These are phyloP conservation scores for Acrocephalus arundinaceus DNA, from an alignment of 2,113 vertebrate species.

Conservation along the genomic window DNA sequence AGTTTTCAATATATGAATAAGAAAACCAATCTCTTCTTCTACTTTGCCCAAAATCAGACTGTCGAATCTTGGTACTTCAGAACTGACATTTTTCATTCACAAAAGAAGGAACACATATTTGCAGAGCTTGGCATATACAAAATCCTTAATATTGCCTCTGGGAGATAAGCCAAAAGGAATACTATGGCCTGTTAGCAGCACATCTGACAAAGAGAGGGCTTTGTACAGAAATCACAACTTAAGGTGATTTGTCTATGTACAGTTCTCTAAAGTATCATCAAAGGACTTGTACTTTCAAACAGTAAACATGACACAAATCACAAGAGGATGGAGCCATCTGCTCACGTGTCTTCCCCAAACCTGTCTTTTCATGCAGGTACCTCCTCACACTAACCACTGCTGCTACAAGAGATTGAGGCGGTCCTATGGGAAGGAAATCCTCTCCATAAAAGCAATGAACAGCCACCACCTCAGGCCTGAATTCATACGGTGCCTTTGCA, in stretches of 20 bases:
- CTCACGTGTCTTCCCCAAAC: neutral
- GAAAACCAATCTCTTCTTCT: neutral
- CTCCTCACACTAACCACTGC: neutral
- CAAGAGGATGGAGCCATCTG: neutral
- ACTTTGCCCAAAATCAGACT: neutral
- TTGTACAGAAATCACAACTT: neutral
- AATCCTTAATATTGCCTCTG: neutral
- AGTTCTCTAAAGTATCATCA: neutral
- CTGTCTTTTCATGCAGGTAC: neutral
- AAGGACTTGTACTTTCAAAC: neutral
- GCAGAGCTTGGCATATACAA: neutral
- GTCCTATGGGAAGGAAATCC: neutral
- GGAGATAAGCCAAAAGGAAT: neutral
- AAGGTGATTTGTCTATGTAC: neutral
- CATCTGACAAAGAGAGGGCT: neutral
- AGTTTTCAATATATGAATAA: neutral
- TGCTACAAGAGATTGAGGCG: neutral
- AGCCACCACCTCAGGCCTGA: fast-evolving
- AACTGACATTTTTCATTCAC: neutral
- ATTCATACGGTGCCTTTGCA: fast-evolving
- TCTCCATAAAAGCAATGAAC: neutral
- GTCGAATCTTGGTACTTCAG: neutral
- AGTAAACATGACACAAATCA: neutral
- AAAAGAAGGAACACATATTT: neutral
- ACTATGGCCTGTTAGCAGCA: neutral